These are phyloP conservation scores for Paramormyrops kingsleyae DNA, from an alignment of 2,113 vertebrate species.

Conservation along the genomic window DNA sequence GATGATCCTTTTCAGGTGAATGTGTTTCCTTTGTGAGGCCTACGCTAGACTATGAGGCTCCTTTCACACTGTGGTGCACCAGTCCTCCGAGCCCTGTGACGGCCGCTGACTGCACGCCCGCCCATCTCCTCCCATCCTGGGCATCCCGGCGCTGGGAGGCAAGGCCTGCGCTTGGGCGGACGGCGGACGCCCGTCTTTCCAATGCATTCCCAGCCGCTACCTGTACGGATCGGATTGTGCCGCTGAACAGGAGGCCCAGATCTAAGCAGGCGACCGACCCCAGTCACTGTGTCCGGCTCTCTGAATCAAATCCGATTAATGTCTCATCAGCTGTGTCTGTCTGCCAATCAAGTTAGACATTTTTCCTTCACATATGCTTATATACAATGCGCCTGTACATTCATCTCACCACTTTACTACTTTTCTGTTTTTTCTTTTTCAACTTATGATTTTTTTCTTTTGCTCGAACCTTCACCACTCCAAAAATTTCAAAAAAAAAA, in stretches of 20 bases:
- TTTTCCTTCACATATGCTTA: neutral
- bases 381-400: neutral
- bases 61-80: neutral
- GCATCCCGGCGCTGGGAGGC: neutral
- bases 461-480: neutral
- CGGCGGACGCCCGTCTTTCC: neutral
- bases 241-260: neutral
- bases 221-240: neutral
- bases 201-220: neutral
- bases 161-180: neutral
- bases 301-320: neutral
- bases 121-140: neutral
- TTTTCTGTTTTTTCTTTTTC: neutral
- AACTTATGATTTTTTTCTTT: neutral
- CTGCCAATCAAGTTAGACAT: neutral
- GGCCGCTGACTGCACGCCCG: neutral
- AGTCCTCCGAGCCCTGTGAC: neutral
- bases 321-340: neutral
- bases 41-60: neutral
- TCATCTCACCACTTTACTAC: neutral
- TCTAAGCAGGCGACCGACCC: neutral
- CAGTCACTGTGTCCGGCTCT: neutral
- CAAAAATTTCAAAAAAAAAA: neutral
- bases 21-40: neutral
- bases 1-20: neutral